Conservation (phyloP, 2,888 invertebrate genomes). For the Abrostola triplasia region DNA sequence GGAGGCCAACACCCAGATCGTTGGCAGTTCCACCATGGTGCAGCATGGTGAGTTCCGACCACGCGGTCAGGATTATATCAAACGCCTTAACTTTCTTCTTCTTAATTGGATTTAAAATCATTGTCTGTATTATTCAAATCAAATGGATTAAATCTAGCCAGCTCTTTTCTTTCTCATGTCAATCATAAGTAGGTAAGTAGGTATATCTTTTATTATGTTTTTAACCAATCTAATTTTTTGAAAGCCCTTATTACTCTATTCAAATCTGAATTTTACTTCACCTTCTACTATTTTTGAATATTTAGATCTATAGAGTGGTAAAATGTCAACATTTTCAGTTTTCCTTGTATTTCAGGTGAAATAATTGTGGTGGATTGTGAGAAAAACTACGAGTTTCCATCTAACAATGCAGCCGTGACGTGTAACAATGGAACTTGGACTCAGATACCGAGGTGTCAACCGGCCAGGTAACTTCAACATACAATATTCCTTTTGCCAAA, state of each 20-base stretch:
- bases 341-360: constrained; percentile 71
- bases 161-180: too few species aligned
- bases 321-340: background rate
- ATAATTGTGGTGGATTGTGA: constrained; percentile 92
- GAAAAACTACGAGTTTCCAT: constrained; percentile 94
- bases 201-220: too few species aligned
- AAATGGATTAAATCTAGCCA: too few species aligned
- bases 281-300: too few species aligned
- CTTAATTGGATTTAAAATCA: background rate
- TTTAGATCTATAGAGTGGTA: background rate
- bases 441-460: constrained; percentile 94
- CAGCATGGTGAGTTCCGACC: constrained; percentile 79
- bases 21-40: constrained; percentile 86
- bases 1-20: constrained; percentile 82
- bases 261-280: too few species aligned
- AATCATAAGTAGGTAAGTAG: too few species aligned
- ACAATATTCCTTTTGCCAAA: too few species aligned
- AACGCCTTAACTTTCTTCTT: background rate
- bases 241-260: too few species aligned
- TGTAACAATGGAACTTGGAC: constrained; percentile 99
- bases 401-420: constrained; percentile 92
- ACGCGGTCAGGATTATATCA: background rate
- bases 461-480: constrained; percentile 89
- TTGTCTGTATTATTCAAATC: too few species aligned
- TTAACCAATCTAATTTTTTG: too few species aligned